A percentile compares a stretch with the other conserved stretches of the same genome.
These are phyloP conservation scores for Galago senegalensis DNA, from an alignment of 2,797 vertebrate genomes.

Conservation along the genomic window DNA sequence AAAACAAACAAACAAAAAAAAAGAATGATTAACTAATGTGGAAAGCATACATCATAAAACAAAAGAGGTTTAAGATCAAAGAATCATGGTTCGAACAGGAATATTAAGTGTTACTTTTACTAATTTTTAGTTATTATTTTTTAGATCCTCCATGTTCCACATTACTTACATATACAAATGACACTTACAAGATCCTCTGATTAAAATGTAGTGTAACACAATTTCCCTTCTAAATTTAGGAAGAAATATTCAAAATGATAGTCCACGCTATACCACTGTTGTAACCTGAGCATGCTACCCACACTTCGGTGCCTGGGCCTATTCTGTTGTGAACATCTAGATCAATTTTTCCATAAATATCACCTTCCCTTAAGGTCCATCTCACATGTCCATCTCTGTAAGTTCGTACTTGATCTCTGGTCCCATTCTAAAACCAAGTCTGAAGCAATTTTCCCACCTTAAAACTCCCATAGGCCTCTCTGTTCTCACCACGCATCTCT, in stretches of 20 bases:
- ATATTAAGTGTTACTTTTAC: constrained; percentile 4
- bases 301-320: background rate
- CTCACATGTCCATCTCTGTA: background rate
- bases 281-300: background rate
- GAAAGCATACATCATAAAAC: background rate
- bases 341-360: background rate
- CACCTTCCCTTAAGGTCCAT: background rate
- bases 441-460: background rate
- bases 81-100: background rate
- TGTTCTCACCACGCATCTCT: constrained; percentile 16
- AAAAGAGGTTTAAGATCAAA: constrained; percentile 18
- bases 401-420: background rate
- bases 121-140: constrained; percentile 38
- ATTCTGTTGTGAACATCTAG: background rate
- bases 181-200: constrained; percentile 4
- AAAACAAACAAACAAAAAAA: background rate
- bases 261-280: background rate
- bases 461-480: background rate
- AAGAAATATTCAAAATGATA: background rate
- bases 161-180: background rate
- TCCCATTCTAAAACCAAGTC: background rate
- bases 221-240: background rate
- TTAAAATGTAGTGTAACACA: background rate
- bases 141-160: background rate
- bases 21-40: background rate